Conservation (phyloP, 2,888 invertebrate species). For the Drosophila meridionalis region DNA sequence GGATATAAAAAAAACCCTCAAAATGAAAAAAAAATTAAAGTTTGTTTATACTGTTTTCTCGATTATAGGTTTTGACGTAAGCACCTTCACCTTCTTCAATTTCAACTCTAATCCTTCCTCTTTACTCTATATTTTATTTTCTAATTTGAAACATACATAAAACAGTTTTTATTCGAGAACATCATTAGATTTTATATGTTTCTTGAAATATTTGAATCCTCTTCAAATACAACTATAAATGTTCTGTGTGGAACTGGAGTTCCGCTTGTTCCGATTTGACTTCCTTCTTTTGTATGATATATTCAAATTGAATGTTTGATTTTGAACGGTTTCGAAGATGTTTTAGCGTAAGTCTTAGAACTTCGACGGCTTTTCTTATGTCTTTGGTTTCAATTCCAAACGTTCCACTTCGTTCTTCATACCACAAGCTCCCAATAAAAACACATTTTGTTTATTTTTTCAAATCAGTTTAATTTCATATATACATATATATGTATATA, state of each 20-base stretch:
- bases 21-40: conserved; percentile 10
- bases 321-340: neutral
- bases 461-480: conserved; percentile 50
- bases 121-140: too few relatives aligned
- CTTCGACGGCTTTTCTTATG: too few relatives aligned
- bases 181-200: too few relatives aligned
- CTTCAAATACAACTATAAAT: too few relatives aligned
- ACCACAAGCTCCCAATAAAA: neutral
- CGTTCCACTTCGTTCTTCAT: neutral
- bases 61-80: too few relatives aligned
- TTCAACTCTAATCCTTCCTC: neutral
- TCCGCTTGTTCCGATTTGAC: neutral
- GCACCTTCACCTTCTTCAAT: neutral
- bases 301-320: neutral
- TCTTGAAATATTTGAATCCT: too few relatives aligned
- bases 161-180: too few relatives aligned
- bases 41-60: too few relatives aligned
- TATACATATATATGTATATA: conserved; percentile 12
- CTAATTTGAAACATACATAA: too few relatives aligned
- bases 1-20: conserved; percentile 42
- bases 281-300: neutral
- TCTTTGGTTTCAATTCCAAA: neutral
- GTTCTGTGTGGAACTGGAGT: too few relatives aligned
- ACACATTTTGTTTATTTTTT: conserved; percentile 5
- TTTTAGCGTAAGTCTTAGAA: neutral